These are phyloP conservation scores for Anolis carolinensis DNA, from an alignment of 2,113 vertebrate species.

Conservation along the genomic window DNA sequence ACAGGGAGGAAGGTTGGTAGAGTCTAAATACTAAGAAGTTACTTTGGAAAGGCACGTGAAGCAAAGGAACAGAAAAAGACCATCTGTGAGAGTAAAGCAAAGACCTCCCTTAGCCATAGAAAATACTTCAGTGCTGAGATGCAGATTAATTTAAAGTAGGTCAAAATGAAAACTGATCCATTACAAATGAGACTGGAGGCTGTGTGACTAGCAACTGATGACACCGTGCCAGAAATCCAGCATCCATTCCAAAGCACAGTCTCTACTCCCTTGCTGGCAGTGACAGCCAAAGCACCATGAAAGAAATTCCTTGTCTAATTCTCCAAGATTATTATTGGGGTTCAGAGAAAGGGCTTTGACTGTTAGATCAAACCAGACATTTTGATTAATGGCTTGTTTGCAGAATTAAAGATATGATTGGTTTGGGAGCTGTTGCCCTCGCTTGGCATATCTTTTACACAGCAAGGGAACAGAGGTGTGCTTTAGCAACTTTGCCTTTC, in stretches of 20 bases:
- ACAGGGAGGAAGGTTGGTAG: not conserved
- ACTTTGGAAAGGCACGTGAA: not conserved
- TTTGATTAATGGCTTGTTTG: conserved; percentile 15
- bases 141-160: conserved; percentile 12
- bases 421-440: not conserved
- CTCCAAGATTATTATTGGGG: not conserved
- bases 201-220: not conserved
- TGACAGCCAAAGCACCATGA: not conserved
- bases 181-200: conserved; percentile 12
- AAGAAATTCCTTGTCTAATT: not conserved
- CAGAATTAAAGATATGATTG: not conserved
- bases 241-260: conserved; percentile 2
- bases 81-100: not conserved
- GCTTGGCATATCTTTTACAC: not conserved
- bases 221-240: conserved; percentile 5
- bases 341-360: not conserved
- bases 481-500: not conserved
- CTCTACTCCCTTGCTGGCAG: not conserved
- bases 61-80: not conserved
- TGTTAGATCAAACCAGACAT: not conserved
- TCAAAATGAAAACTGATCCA: conserved; percentile 27
- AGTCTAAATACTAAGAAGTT: not conserved
- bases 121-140: not conserved
- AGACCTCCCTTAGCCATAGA: not conserved
- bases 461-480: not conserved